phyloP scores from a whole-genome alignment of 2,888 invertebrate species.

The Thymelicus acteon region DNA sequence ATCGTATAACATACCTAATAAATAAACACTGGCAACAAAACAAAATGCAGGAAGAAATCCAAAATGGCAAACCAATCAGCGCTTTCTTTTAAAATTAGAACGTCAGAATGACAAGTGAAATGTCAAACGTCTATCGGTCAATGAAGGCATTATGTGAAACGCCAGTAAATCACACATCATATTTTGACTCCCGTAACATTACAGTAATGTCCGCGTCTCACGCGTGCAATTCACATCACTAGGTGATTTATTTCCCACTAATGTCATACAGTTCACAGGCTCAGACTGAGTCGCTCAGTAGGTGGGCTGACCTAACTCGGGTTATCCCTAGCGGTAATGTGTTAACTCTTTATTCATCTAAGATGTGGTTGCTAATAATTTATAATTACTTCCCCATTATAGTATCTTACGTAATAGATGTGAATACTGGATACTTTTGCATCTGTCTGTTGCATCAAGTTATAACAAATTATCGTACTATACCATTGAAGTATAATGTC shows the following conservation, averaged over 20 bases:
- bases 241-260: constrained; percentile 25
- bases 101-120: background rate
- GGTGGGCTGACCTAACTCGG: constrained; percentile 11
- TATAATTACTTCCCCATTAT: constrained; percentile 5
- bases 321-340: constrained; percentile 32
- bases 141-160: background rate
- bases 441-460: too few relatives aligned
- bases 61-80: background rate
- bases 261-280: constrained; percentile 16
- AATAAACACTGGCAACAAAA: background rate
- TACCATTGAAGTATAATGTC: too few relatives aligned
- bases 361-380: background rate
- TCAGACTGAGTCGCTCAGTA: background rate
- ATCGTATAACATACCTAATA: background rate
- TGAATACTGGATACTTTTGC: too few relatives aligned
- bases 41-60: background rate
- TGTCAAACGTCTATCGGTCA: background rate
- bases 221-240: constrained; percentile 1
- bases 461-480: too few relatives aligned
- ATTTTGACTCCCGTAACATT: constrained; percentile 29
- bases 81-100: background rate
- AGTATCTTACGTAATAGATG: too few relatives aligned
- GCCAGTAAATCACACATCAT: constrained; percentile 2
- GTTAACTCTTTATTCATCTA: constrained; percentile 6
- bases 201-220: constrained; percentile 20